Conservation (phyloP, 2,113 vertebrate species). For the Protomyctophum bolini region DNA sequence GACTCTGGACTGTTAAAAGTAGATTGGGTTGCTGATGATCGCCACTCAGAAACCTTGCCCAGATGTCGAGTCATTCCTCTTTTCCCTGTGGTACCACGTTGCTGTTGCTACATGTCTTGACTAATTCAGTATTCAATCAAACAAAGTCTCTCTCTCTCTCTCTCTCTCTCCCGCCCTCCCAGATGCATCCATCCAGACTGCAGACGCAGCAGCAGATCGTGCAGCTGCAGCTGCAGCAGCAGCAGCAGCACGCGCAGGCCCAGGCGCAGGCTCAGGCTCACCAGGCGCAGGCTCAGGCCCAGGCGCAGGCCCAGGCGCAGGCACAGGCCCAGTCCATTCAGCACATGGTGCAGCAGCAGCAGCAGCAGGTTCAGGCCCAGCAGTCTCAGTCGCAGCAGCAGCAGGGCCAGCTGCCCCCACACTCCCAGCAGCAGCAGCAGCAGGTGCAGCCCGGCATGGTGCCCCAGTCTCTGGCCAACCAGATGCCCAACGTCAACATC, state of each 20-base stretch:
- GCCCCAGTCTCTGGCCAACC: constrained; percentile 68
- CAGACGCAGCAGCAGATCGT: constrained; percentile 81
- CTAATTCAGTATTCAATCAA: too few relatives aligned
- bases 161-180: constrained; percentile 7
- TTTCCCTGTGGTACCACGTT: too few relatives aligned
- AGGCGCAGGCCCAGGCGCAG: constrained; percentile 77
- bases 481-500: constrained; percentile 69
- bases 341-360: constrained; percentile 73
- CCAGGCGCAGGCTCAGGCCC: constrained; percentile 78
- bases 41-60: too few relatives aligned
- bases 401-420: constrained; percentile 70
- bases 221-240: constrained; percentile 70
- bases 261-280: constrained; percentile 76
- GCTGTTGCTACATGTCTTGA: too few relatives aligned
- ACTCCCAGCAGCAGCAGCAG: constrained; percentile 69
- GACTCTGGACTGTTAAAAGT: too few relatives aligned
- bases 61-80: too few relatives aligned
- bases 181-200: constrained; percentile 76
- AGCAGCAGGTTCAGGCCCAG: constrained; percentile 75
- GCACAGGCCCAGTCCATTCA: constrained; percentile 82
- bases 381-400: constrained; percentile 83
- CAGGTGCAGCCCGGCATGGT: constrained; percentile 68
- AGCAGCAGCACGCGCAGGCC: constrained; percentile 75
- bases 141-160: too few relatives aligned
- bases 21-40: too few relatives aligned